These are phyloP conservation scores for Cataglyphis cursor DNA, from an alignment of 2,888 invertebrate species.

Conservation along the genomic window DNA sequence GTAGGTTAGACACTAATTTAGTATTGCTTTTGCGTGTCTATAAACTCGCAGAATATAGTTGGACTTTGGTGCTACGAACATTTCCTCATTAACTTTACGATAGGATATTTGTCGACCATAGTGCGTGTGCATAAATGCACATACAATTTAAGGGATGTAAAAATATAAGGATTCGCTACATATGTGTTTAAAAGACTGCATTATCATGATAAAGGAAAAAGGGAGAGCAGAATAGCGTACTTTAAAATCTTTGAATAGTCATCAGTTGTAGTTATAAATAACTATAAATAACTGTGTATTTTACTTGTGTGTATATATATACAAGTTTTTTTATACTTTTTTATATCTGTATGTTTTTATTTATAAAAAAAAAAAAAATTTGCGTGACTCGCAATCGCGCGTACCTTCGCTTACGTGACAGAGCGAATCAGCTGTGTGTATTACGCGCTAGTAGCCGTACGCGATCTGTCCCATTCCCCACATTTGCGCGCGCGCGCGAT, in stretches of 20 bases:
- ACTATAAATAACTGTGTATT: conserved; percentile 30
- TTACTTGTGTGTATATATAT: neutral
- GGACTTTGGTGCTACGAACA: neutral
- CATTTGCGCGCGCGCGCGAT: no score
- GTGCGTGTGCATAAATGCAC: neutral
- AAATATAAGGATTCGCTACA: neutral
- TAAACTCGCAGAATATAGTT: conserved; percentile 32
- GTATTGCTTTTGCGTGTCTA: conserved; percentile 51
- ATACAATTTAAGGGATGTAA: conserved; percentile 3
- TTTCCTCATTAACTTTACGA: conserved; percentile 43
- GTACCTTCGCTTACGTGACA: no score
- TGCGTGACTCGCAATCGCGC: neutral
- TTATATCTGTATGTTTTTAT: neutral
- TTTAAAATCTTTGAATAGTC: conserved; percentile 17
- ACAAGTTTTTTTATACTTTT: neutral
- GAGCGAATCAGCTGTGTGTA: no score
- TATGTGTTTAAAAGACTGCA: neutral
- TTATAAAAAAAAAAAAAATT: neutral
- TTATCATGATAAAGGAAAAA: neutral
- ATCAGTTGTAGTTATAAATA: no score
- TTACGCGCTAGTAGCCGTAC: no score
- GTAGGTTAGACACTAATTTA: conserved; percentile 46
- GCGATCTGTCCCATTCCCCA: no score
- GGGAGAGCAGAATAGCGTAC: neutral
- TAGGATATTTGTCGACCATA: conserved; percentile 2